Base-by-base conservation (phyloP, 37 sponge, comb jelly and placozoan species). In the Halichondria panicea region DNA sequence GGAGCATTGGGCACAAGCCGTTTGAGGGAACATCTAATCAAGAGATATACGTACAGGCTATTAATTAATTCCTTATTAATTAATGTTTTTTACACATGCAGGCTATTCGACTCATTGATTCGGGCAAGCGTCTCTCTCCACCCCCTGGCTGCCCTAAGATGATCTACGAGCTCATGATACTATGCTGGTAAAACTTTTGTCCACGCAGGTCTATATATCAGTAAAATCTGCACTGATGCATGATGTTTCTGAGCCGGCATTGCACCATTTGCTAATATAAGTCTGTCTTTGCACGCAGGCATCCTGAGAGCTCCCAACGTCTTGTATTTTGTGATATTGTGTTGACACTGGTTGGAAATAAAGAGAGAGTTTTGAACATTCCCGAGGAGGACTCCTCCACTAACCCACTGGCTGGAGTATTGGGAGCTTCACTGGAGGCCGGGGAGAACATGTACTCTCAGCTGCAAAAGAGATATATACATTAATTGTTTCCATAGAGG, bases 151-250 rank as follows among this genome's bases (percentile, higher is more conserved):
- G 86, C 33, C 86, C 91, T 0, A 63, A 63, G 48, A 75, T 67
- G 0, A 54, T 90, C 9, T 90, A 90, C 43, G 34, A 44, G 9
- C 19, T 90, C 63, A 90, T 90, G 91, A 90, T 90, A 19, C 58
- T 54, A 13, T 90, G 85, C n/a, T 90, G 91, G 91, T 90, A 19
- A 55, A 54, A n/a, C n/a, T n/a, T n/a, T n/a, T n/a, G n/a, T n/a
- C n/a, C n/a, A n/a, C 9, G 13, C 52, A 11, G 13, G 15, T 48
- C 15, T n/a, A n/a, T n/a, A n/a, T n/a, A n/a, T 11, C 15, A 44
- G 3, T 31, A 44, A 21, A 36, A 66, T 66, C 9, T 60, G 11
- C 8, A 24, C 24, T 60, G 24, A 60, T 11, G 52, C 11, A 48
- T 18, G 52, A 15, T 18, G 52, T 18, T 18, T 48, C 11, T 18